A percentile compares a stretch with the other conserved stretches of the same genome.
phyloP scores from a whole-genome alignment of 2,113 vertebrate genomes.

The Prionailurus bengalensis region DNA sequence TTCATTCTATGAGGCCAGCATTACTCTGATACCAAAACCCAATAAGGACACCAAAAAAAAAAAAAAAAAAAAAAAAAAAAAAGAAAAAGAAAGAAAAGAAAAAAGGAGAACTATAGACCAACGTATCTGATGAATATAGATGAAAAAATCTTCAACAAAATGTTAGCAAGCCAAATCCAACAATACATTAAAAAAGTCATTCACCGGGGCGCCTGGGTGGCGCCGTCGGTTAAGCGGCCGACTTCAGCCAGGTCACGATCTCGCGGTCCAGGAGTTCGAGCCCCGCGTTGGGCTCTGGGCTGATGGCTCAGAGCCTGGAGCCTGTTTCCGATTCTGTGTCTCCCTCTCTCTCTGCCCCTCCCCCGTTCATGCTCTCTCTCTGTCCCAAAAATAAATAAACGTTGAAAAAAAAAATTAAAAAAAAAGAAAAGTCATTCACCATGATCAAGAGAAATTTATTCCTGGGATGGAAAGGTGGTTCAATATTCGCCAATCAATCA shows the following conservation, averaged over 20 bases:
- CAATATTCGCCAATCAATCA: not conserved
- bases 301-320: too few relatives aligned
- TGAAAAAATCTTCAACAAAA: not conserved
- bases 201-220: not conserved
- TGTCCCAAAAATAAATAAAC: too few relatives aligned
- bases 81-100: rapidly evolving
- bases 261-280: too few relatives aligned
- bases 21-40: not conserved
- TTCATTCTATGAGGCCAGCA: not conserved
- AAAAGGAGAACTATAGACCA: not conserved
- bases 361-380: too few relatives aligned
- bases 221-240: too few relatives aligned
- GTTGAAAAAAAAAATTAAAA: too few relatives aligned
- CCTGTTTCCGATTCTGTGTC: too few relatives aligned
- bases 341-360: too few relatives aligned
- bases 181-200: not conserved
- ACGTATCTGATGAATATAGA: not conserved
- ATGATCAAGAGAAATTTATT: not conserved
- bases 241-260: too few relatives aligned
- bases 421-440: not conserved
- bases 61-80: not conserved
- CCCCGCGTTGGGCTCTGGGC: too few relatives aligned
- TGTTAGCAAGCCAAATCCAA: not conserved
- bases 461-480: not conserved
- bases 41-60: not conserved